These are phyloP conservation scores for Potorous gilbertii DNA, from an alignment of 2,797 vertebrate species.

Conservation along the genomic window DNA sequence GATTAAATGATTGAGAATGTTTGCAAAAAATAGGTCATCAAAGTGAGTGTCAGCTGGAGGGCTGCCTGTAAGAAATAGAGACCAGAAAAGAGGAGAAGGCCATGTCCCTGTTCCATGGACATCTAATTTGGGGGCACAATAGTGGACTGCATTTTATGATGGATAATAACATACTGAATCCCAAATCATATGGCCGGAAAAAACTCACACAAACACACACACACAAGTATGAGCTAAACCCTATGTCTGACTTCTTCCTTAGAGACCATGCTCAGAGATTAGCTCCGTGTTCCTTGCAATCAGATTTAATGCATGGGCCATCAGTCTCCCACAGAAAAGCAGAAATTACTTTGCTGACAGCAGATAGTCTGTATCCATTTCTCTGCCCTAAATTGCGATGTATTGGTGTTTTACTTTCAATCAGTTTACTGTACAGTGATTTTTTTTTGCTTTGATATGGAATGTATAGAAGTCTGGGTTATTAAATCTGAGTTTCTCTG, in stretches of 20 bases:
- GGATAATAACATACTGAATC: not conserved
- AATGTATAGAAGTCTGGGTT: not conserved
- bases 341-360: constrained; percentile 1
- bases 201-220: not conserved
- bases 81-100: not conserved
- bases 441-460: not conserved
- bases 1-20: not conserved
- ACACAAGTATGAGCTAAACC: not conserved
- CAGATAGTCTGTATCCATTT: not conserved
- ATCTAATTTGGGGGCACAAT: not conserved
- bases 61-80: not conserved
- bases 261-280: not conserved
- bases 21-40: not conserved
- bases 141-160: not conserved
- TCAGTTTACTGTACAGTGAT: not conserved
- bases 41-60: not conserved
- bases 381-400: not conserved
- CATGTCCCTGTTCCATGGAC: not conserved
- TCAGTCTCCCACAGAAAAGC: not conserved
- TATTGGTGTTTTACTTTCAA: not conserved
- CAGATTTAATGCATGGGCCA: not conserved
- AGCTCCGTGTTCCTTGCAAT: not conserved
- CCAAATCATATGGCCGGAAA: not conserved
- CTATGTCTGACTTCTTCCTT: not conserved
- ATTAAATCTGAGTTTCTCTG: not conserved